phyloP scores from a whole-genome alignment of 1,140 invertebrate genomes.

The Leptinotarsa texana region DNA sequence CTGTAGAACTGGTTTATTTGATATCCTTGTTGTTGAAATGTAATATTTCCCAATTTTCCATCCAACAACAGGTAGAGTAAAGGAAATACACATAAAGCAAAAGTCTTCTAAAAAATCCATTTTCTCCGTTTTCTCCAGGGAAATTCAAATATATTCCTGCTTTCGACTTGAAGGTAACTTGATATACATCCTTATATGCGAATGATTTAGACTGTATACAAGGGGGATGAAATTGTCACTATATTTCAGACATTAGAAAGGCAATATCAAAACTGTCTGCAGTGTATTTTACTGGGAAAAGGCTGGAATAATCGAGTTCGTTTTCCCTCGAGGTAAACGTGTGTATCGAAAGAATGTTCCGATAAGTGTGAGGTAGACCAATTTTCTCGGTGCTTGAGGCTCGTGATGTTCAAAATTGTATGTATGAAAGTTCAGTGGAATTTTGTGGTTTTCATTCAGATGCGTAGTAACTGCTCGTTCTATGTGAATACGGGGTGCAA shows the following conservation, averaged over 20 bases:
- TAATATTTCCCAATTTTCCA: too few relatives aligned
- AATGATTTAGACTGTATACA: conserved; percentile 46
- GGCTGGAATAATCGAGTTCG: conserved; percentile 41
- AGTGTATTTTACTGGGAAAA: conserved; percentile 40
- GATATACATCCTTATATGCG: conserved; percentile 37
- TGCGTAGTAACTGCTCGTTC: too few relatives aligned
- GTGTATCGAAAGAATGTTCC: background rate
- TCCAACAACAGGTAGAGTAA: conserved; percentile 16
- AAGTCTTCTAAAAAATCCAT: conserved; percentile 46
- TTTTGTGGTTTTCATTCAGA: background rate
- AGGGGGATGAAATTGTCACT: conserved; percentile 48
- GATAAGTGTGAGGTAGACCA: conserved; percentile 1
- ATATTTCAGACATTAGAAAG: conserved; percentile 49
- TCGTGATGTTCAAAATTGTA: background rate
- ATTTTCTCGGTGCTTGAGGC: background rate
- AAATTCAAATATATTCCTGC: conserved; percentile 48
- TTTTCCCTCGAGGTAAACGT: conserved; percentile 35
- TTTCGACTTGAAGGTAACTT: conserved; percentile 40
- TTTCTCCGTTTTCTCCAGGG: conserved; percentile 41
- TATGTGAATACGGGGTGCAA: too few relatives aligned
- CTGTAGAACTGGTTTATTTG: too few relatives aligned
- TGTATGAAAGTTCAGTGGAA: background rate
- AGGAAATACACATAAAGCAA: conserved; percentile 38
- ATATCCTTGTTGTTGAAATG: too few relatives aligned
- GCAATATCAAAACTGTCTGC: conserved; percentile 48